Base-by-base conservation (phyloP, 2,888 invertebrate species). In the Aleiodes alternator region DNA sequence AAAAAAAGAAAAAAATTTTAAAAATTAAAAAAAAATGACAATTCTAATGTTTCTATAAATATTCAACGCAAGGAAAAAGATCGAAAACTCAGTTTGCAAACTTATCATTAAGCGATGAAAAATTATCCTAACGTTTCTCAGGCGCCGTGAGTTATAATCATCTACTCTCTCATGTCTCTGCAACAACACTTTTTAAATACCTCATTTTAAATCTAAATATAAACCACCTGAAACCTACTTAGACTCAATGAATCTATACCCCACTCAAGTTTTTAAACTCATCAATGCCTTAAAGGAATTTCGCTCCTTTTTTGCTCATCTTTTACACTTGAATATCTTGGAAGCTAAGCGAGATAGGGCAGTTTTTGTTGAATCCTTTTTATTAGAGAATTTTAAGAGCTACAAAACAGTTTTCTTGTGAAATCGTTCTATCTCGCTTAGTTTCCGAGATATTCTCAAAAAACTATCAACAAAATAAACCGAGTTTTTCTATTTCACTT, bases 181-280 rank as follows among this genome's bases (percentile, higher is more conserved):
- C 64, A 64, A 23, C 64, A 14, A 23, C 3, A 64, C 59, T 59
- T 59, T 43, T 31, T 59, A 38, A 14, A 61, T 61, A 31, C 43
- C 61, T 34, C 61, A 31, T 61, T 75, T 75, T 56, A 43, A 43
- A 57, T 76, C 73, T 70, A 77, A 77, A 70, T 77, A 75, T 75
- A 77, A 75, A 77, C 59, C 72, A 53, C 72, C 38, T 76, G 78
- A 78, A 23, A 76, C 76, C 64, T 76, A 78, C 78, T 76, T 76
- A 69, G 72, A 69, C 72, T 75, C 72, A 59, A 38, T 31, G 50
- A 57, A 66, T 72, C 76, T 68, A 72, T 66, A 23, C 23, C 72
- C 72, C 68, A 68, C 57, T 50, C 16, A 55, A 34, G n/a, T 59
- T 57, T 57, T 34, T 2, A 57, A 57, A 57, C 29, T 57, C 16